A percentile compares a stretch with the other conserved stretches of the same genome.
Conservation (phyloP, 1,140 invertebrate genomes). For the Aphis craccivora region DNA sequence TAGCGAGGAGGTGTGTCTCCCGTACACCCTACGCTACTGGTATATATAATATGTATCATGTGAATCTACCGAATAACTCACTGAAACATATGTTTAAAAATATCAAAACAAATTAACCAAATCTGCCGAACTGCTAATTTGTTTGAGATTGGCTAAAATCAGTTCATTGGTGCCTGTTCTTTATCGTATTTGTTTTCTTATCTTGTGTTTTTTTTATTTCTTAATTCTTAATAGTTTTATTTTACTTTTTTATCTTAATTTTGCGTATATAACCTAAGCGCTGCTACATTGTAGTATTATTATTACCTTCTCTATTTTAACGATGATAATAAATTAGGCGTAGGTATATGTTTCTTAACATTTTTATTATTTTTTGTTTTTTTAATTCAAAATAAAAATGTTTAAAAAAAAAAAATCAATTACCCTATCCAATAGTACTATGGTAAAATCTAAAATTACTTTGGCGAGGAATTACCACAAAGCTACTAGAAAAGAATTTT, state of each 20-base stretch:
- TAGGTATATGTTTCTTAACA: background rate
- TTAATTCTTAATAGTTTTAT: background rate
- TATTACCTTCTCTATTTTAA: background rate
- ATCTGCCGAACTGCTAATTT: background rate
- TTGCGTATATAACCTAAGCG: background rate
- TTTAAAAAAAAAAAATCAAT: constrained; percentile 35
- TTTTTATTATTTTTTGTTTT: background rate
- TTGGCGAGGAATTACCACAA: background rate
- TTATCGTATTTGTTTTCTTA: background rate
- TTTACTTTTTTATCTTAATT: background rate
- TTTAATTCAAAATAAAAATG: background rate
- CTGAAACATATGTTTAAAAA: background rate
- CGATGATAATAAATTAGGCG: background rate
- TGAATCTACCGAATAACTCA: background rate
- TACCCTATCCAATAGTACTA: background rate
- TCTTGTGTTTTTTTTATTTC: background rate
- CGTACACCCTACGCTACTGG: background rate
- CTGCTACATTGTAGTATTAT: background rate
- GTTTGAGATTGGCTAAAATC: constrained; percentile 3
- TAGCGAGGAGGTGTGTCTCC: background rate
- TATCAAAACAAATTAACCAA: background rate
- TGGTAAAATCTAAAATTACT: constrained; percentile 40
- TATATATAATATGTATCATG: background rate
- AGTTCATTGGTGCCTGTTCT: background rate
- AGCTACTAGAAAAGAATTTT: background rate